Evolutionary conservation across 2,113 vertebrate genomes (phyloP).

Genomic region (Paradisaea rubra): DNA sequence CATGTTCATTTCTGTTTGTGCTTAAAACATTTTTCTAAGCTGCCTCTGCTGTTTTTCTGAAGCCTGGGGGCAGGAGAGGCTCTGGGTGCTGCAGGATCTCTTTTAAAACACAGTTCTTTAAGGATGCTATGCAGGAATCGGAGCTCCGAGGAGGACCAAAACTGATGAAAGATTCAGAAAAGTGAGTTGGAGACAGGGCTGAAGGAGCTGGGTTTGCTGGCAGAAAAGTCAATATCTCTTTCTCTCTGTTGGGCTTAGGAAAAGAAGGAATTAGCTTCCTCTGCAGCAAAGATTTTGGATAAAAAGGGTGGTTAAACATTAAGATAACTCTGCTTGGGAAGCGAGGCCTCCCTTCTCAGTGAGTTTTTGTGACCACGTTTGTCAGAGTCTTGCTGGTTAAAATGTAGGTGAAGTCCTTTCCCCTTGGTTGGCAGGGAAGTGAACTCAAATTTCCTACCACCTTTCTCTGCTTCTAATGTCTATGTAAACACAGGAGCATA

Average conservation of each 20-base stretch:
- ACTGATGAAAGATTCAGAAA: conserved; percentile 19
- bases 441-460: background rate
- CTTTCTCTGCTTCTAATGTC: background rate
- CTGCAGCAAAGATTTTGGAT: background rate
- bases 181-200: background rate
- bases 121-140: background rate
- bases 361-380: background rate
- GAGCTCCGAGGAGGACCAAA: background rate
- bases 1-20: background rate
- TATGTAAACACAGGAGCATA: background rate
- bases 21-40: background rate
- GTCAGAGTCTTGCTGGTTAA: background rate
- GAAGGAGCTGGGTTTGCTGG: background rate
- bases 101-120: background rate
- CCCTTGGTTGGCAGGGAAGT: background rate
- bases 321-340: background rate
- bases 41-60: background rate
- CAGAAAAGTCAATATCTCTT: conserved; percentile 13
- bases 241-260: background rate
- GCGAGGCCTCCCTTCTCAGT: background rate
- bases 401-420: background rate
- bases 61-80: background rate
- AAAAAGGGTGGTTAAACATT: background rate
- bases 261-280: background rate
- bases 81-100: background rate